Evolutionary conservation across 2,797 vertebrate genomes (phyloP), one percentile per base, ranked within the genome.

Genomic region (Tinamus major): DNA sequence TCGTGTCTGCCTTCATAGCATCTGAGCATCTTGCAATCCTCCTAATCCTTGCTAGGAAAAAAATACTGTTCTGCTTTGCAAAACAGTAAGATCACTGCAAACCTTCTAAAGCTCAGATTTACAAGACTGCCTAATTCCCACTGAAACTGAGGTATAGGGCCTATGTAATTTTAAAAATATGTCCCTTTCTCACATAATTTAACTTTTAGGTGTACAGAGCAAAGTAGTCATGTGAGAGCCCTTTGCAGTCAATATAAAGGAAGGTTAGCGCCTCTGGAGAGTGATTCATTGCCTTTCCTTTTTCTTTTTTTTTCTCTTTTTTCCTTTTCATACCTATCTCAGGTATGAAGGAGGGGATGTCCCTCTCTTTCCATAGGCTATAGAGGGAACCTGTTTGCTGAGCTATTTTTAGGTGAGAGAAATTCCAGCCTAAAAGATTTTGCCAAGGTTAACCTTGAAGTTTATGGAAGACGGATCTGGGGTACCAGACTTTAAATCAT

Each of bases 381-480:
- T 71, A 68, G 79, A 87, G 27, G 48, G 42, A 95, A 5, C 41
- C 31, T 65, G 6, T 37, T 27, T 53, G 33, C 37, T 85, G 59
- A 89, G 37, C 17, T 75, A 13, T 87, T 92, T 79, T 61, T 59
- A 78, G 70, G 63, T 18, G 55, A 70, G 20, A 56, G 31, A 86
- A 67, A 37, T 74, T 90, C 63, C 90, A 92, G 20, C 33, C 48
- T 29, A 41, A 71, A 65, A 79, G 49, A 42, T 67, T 78, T 88
- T 92, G 68, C 88, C 81, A 93, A 83, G 48, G 71, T 94, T 75
- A 93, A n/a, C 33, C 48, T 13, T 58, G 33, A 78, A 55, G 58
- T 69, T 92, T 85, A 88, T 87, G 83, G 62, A 65, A 87, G 23
- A 33, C 42, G 56, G 48, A 79, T 79, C 39, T 92, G 44, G 44